Evolutionary conservation across 2,888 invertebrate genomes (phyloP).

Genomic region (Adela reaumurella): DNA sequence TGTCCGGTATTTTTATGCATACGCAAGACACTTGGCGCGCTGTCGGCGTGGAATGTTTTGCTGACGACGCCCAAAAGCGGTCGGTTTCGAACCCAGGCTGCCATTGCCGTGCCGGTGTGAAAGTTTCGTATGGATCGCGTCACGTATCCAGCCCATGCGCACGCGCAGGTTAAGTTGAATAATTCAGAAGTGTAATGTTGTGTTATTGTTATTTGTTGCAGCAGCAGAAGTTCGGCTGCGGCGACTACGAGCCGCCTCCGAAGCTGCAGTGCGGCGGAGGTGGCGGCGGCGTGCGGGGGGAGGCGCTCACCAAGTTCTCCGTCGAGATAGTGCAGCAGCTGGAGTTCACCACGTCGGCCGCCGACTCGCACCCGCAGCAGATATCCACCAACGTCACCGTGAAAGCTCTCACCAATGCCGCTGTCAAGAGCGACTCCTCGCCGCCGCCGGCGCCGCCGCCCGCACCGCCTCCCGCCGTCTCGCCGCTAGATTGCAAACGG

Average conservation of each 20-base stretch:
- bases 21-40: too few species aligned
- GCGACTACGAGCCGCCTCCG: slow-evolving; percentile 73
- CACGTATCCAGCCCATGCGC: too few species aligned
- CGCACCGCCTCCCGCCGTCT: slow-evolving; percentile 61
- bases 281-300: slow-evolving; percentile 36
- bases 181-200: too few species aligned
- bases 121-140: too few species aligned
- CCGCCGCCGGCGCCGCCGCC: slow-evolving; percentile 40
- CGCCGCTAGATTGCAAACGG: slow-evolving; percentile 78
- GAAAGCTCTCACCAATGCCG: slow-evolving; percentile 58
- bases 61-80: too few species aligned
- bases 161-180: too few species aligned
- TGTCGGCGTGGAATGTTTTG: too few species aligned
- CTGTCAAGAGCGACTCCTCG: slow-evolving; percentile 41
- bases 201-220: too few species aligned
- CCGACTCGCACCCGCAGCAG: slow-evolving; percentile 84
- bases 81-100: too few species aligned
- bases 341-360: slow-evolving; percentile 84
- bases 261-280: slow-evolving; percentile 59
- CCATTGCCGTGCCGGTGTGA: too few species aligned
- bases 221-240: slow-evolving; percentile 81
- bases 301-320: slow-evolving; percentile 71
- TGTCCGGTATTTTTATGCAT: too few species aligned
- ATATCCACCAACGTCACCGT: slow-evolving; percentile 91
- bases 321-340: slow-evolving; percentile 91